Evolutionary conservation across 1,140 invertebrate genomes (phyloP).

Genomic region (Microvelia longipes): DNA sequence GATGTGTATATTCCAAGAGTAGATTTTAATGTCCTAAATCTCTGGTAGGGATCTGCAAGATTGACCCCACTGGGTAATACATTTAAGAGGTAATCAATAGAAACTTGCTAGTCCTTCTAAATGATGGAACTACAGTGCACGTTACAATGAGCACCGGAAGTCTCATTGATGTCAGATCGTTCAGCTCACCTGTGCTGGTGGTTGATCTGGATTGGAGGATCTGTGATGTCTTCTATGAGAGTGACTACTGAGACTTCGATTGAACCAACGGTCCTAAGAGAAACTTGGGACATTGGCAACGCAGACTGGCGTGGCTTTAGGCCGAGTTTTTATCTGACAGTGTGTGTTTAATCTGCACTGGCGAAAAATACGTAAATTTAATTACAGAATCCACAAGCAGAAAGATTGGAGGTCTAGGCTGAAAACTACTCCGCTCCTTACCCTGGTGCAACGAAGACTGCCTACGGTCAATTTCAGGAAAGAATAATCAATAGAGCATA

Average conservation of each 20-base stretch:
- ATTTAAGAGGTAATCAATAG: neutral
- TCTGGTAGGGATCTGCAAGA: neutral
- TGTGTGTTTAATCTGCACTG: no score
- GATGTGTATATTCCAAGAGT: neutral
- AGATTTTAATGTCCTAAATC: neutral
- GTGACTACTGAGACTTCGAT: neutral
- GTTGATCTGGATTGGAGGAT: neutral
- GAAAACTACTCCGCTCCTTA: neutral
- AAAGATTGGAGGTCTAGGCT: neutral
- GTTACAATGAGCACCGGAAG: neutral
- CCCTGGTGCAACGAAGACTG: neutral
- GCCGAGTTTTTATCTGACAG: neutral
- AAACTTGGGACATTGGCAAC: neutral
- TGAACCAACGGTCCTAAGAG: neutral
- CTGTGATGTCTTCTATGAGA: neutral
- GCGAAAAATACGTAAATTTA: no score
- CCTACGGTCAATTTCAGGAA: neutral
- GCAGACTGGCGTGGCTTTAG: neutral
- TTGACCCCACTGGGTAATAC: neutral
- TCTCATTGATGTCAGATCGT: neutral
- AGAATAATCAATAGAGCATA: neutral
- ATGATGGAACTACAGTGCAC: neutral
- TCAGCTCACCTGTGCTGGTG: neutral
- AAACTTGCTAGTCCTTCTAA: neutral
- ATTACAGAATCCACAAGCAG: neutral